Base-by-base conservation (phyloP, 2,888 invertebrate species). In the Drosophila aldrichi region DNA sequence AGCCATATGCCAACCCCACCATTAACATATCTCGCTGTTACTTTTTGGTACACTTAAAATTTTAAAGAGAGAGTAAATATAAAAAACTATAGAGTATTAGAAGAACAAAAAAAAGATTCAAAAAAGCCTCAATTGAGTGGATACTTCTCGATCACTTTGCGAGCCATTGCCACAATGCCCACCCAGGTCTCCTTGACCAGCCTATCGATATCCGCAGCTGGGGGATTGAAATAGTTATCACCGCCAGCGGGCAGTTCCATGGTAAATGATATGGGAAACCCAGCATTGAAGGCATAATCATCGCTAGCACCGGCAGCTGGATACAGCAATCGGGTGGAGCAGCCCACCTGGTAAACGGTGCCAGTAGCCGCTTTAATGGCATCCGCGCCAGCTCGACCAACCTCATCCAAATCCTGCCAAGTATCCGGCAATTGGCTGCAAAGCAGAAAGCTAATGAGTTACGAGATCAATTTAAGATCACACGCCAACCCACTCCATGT, bases 241-340 rank as follows among this genome's bases (percentile, higher is more conserved):
- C 79, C 70, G 14, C 95, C 94, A 32, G 94, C 94, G 0, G 95
- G 95, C 54, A 96, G 86, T 88, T 96, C 96, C 75, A 94, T 93
- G 2, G 95, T 95, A 16, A 86, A 80, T 3, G 89, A 75, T 41
- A 82, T 87, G 29, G 82, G 78, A 49, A 73, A 89, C 0, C 85
- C 89, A 2, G 72, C 72, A 58, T 68, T 94, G 89, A 95, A 94
- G 3, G 95, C 94, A 91, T 95, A 96, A 81, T 96, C 96, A 82
- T 95, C 85, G 71, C 95, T 94, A 12, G 95, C 94, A 0, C 96
- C 96, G 25, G 91, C 85, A 0, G 95, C 94, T 0, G 92, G 87
- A 73, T 95, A 95, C 60, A 93, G 91, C 1, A 87, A 64, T 3
- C 71, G 63, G 3, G 91, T 89, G 18, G 91, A 84, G 36, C 81